Conservation (phyloP, 2,797 vertebrate species). For the Scomberomorus guttatus region DNA sequence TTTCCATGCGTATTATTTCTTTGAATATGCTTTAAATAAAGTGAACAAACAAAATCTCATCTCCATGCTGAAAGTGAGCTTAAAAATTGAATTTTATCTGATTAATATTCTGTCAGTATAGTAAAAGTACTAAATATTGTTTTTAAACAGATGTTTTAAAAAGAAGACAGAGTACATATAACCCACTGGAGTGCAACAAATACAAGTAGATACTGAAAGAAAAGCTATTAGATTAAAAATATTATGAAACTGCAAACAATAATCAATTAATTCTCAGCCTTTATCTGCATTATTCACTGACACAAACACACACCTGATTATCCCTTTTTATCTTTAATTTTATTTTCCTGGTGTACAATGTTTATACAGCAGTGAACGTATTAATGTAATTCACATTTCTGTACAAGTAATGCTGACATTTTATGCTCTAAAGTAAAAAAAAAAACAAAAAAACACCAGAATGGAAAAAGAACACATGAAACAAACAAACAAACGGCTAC, state of each 20-base stretch:
- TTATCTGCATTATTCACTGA: not conserved
- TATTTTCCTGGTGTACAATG: conserved; percentile 42
- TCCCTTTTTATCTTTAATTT: conserved; percentile 38
- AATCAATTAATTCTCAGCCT: not conserved
- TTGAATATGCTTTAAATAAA: no score
- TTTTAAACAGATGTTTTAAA: no score
- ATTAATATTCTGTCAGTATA: no score
- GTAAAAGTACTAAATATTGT: not conserved
- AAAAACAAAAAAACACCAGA: not conserved
- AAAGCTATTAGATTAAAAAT: not conserved
- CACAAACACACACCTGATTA: not conserved
- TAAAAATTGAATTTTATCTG: no score
- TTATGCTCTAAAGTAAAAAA: conserved; percentile 15
- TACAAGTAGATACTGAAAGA: not conserved
- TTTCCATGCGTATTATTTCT: no score
- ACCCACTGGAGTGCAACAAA: not conserved
- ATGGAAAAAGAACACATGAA: not conserved
- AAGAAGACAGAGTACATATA: no score
- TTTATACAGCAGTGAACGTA: conserved; percentile 40
- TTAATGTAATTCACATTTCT: conserved; percentile 48
- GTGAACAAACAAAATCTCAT: no score
- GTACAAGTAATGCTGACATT: conserved; percentile 50
- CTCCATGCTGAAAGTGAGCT: not conserved
- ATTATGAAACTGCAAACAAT: not conserved
- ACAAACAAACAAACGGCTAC: conserved; percentile 11